Percentiles rank a stretch among this genome's conserved stretches.
Conservation (phyloP, 2,113 vertebrate species). For the Phaethornis superciliosus region DNA sequence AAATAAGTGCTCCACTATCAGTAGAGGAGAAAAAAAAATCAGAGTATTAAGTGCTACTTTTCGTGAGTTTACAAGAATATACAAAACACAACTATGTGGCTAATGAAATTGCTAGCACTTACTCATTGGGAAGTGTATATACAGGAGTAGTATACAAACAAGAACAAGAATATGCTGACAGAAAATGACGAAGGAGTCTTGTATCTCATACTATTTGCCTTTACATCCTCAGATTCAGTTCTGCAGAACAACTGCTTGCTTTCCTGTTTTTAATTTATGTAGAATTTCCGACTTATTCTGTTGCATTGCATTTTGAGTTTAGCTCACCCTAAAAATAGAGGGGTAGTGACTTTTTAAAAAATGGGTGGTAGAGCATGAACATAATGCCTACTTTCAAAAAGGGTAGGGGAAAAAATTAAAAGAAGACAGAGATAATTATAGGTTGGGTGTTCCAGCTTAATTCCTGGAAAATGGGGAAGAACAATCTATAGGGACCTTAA, state of each 20-base stretch:
- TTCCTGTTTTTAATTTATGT: background rate
- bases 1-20: background rate
- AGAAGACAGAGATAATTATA: background rate
- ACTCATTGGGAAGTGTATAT: background rate
- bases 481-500: background rate
- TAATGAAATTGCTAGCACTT: background rate
- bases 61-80: background rate
- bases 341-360: background rate
- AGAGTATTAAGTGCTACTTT: background rate
- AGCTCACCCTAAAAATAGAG: background rate
- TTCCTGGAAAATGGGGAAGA: background rate
- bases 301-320: background rate
- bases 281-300: background rate
- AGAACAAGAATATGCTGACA: background rate
- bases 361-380: background rate
- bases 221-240: background rate
- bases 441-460: background rate
- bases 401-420: background rate
- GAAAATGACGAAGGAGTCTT: background rate
- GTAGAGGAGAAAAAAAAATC: background rate
- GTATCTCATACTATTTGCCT: background rate
- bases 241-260: background rate
- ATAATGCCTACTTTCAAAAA: background rate
- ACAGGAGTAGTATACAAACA: background rate
- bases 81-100: background rate